Conservation (phyloP, 2,888 invertebrate species). For the Chrysopilus asiliformis region DNA sequence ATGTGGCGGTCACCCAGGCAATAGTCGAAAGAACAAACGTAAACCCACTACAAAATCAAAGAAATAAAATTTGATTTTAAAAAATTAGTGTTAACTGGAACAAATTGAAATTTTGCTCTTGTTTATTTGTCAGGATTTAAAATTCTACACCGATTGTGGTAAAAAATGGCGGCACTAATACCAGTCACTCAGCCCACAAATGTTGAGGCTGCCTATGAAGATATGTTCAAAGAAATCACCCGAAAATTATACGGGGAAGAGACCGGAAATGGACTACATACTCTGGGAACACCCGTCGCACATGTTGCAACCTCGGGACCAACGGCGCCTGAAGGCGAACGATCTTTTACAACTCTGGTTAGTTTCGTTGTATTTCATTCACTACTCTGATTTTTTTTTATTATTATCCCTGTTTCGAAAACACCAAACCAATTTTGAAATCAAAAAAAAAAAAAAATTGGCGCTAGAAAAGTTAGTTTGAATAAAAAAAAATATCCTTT, state of each 20-base stretch:
- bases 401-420: too few relatives aligned
- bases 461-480: too few relatives aligned
- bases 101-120: neutral
- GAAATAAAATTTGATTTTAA: too few relatives aligned
- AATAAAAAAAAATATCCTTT: constrained; percentile 16
- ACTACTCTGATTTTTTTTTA: constrained; percentile 7
- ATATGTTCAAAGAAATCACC: constrained; percentile 71
- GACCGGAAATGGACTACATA: constrained; percentile 38
- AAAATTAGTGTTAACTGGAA: neutral
- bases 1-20: too few relatives aligned
- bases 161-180: constrained; percentile 37
- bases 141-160: too few relatives aligned
- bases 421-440: too few relatives aligned
- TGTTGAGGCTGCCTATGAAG: constrained; percentile 39
- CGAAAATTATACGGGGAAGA: constrained; percentile 84
- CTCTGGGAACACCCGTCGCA: constrained; percentile 36
- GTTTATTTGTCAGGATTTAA: too few relatives aligned
- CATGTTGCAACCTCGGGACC: constrained; percentile 36
- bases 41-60: too few relatives aligned
- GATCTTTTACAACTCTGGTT: constrained; percentile 37
- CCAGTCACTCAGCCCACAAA: constrained; percentile 31
- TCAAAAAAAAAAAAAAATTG: too few relatives aligned
- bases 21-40: too few relatives aligned
- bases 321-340: constrained; percentile 36
- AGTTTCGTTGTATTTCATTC: constrained; percentile 15